Percentiles rank a stretch among this genome's conserved stretches.
phyloP scores from a whole-genome alignment of 2,888 invertebrate genomes.

The Drosophila eohydei region DNA sequence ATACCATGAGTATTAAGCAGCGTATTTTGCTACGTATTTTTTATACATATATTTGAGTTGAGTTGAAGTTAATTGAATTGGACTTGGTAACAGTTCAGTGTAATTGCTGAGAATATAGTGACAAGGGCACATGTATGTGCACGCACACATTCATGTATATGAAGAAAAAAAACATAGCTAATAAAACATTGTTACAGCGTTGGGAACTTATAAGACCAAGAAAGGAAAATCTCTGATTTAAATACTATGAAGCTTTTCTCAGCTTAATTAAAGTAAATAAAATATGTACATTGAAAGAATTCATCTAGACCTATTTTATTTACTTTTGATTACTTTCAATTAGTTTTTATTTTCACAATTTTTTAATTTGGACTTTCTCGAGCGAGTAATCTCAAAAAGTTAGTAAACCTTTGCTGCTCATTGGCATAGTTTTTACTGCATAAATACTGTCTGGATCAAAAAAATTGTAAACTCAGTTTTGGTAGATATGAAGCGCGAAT shows the following conservation, averaged over 20 bases:
- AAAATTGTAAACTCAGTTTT: too few relatives aligned
- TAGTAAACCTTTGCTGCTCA: too few relatives aligned
- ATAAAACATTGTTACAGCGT: background rate
- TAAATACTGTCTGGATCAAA: too few relatives aligned
- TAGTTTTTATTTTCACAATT: too few relatives aligned
- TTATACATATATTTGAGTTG: constrained; percentile 13
- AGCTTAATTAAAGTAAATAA: too few relatives aligned
- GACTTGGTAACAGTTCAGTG: constrained; percentile 43
- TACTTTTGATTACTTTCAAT: too few relatives aligned
- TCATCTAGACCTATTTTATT: too few relatives aligned
- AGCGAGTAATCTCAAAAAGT: too few relatives aligned
- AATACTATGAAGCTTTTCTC: background rate
- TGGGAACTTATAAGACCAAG: background rate
- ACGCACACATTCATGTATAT: background rate
- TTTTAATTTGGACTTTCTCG: too few relatives aligned
- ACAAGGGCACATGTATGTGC: constrained; percentile 61
- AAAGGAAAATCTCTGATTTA: background rate
- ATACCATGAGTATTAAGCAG: constrained; percentile 18
- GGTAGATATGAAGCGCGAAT: too few relatives aligned
- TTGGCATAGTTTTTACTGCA: too few relatives aligned
- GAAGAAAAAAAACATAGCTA: background rate
- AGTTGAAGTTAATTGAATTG: constrained; percentile 26
- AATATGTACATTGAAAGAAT: background rate
- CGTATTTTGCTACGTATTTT: constrained; percentile 36
- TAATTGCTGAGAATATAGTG: constrained; percentile 66